Evolutionary conservation across 1,140 invertebrate genomes (phyloP), one percentile per base, ranked within the genome.

Genomic region (Archivesica marissinica): DNA sequence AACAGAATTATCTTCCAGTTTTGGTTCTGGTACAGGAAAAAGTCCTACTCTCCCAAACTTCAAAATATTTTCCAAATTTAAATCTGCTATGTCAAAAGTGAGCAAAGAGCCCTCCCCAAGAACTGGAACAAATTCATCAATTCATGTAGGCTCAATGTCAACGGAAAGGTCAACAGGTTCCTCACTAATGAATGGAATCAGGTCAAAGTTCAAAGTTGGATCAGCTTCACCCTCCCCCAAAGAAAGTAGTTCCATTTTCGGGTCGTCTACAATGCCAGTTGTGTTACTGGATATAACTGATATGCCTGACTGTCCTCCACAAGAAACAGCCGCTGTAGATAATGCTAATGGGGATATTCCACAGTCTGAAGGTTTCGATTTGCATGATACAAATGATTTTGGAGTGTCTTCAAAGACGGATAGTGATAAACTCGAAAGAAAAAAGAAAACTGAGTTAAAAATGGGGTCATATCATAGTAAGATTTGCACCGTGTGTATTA

Each of bases 31-130:
- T 7, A 52, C 47, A 1, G 23, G 25, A 7, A 59, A 72, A 41
- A 33, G 44, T 39, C 44, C 50, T 15, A 7, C 30, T 38, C 20
- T 25, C 20, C 28, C 35, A 13, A 50, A 81, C 23, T 72, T 81
- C 38, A 72, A 56, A 50, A 59, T 81, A n/a, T 59, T 81, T n/a
- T 72, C 47, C 25, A 81, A 54, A 81, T 50, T 81, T 1, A 81
- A 72, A 59, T 56, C 64, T 50, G 79, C 47, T 25, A 39, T 81
- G 61, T 54, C 79, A 13, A 81, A 72, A 44, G 41, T 44, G 0
- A 1, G 54, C 30, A 70, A 25, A 44, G 77, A 44, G 2, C 20
- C 35, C 23, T 64, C 54, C 2, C 13, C n/a, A 39, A 17, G n/a
- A 61, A 6, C 9, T 33, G 74, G 50, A 41, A 39, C 50, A 2